These are phyloP conservation scores for Antennarius striatus DNA, from an alignment of 2,113 vertebrate species.

Conservation along the genomic window DNA sequence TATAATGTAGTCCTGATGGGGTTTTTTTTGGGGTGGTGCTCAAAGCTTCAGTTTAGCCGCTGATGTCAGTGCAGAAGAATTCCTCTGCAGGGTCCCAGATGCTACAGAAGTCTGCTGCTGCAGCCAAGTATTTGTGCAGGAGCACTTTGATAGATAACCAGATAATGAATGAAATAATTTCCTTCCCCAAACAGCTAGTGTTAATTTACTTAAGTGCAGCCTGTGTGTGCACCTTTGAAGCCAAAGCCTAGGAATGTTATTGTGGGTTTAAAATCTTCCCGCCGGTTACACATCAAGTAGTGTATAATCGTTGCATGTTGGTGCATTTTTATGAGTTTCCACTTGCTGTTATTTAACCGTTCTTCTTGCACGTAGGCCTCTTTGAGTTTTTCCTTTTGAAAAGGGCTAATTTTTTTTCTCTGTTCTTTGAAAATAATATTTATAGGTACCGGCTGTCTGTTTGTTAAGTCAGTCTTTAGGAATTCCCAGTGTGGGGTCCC, in stretches of 20 bases:
- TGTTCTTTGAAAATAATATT: slow-evolving; percentile 60
- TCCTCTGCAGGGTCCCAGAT: slow-evolving; percentile 44
- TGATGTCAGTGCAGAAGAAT: slow-evolving; percentile 62
- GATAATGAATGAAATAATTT: slow-evolving; percentile 56
- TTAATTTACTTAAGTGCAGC: slow-evolving; percentile 39
- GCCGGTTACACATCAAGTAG: slow-evolving; percentile 19
- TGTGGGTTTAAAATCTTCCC: slow-evolving; percentile 39
- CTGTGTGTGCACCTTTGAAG: slow-evolving; percentile 49
- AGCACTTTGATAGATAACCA: slow-evolving; percentile 51
- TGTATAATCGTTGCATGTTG: slow-evolving; percentile 12
- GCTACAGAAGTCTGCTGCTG: slow-evolving; percentile 18
- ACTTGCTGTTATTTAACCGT: slow-evolving; percentile 28
- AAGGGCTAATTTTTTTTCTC: slow-evolving; percentile 20
- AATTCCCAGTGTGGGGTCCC: slow-evolving; percentile 80
- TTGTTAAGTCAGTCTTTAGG: slow-evolving; percentile 77
- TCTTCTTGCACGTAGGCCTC: slow-evolving; percentile 3
- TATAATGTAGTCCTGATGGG: slow-evolving; percentile 5
- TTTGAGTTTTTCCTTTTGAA: slow-evolving; percentile 28
- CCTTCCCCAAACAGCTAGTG: slow-evolving; percentile 15
- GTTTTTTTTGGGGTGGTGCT: not conserved
- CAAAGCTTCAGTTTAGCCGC: slow-evolving; percentile 28
- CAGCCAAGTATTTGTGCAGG: slow-evolving; percentile 35
- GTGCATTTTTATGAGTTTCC: slow-evolving; percentile 16
- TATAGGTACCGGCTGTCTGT: slow-evolving; percentile 64
- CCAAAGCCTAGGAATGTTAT: slow-evolving; percentile 42